Base-by-base conservation (phyloP, 2,888 invertebrate genomes). In the Ecdyonurus torrentis region DNA sequence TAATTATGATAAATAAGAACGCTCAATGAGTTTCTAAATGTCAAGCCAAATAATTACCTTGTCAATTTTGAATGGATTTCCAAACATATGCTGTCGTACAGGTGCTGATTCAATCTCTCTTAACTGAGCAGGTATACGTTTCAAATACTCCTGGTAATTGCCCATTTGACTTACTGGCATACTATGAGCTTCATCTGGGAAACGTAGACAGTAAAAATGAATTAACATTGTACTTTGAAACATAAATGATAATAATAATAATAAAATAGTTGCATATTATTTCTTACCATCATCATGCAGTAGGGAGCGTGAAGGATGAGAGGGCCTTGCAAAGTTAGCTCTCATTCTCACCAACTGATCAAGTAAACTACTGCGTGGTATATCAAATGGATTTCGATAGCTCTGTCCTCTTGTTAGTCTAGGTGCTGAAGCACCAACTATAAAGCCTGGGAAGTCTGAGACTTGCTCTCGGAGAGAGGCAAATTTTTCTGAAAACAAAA, bases 41-140 rank as follows among this genome's bases (percentile, higher is more conserved):
- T 52, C 2, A 15, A 23, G 19, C 20, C 24, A 24, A 15, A 18
- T 18, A 72, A 74, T 72, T 69, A 89, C 86, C 79, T 98, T 99
- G 74, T 98, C 98, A 71, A 98, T 93, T 77, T 99, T 99, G 77
- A 98, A 99, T 0, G 99, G 99, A 78, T 99, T 99, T 63, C 99
- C 99, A 74, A 99, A 99, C 90, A 97, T 98, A 72, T 99, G 98
- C 70, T 96, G 93, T 18, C 98, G 78, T 58, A 95, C 92, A 2
- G 97, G 96, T 25, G 89, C 87, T 52, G 92, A 90, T 76, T 99
- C 98, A 60, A 99, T 88, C 78, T 97, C 96, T 19, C 97, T 78
- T 64, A 98, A 78, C 62, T 93, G 93, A 59, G 91, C 89, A 63
- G 93, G 90, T 82, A 91, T 89, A 63, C 92, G 85, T 77, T 96